Base-by-base conservation (phyloP, 1,140 invertebrate species). In the Drosophila trapezifrons region DNA sequence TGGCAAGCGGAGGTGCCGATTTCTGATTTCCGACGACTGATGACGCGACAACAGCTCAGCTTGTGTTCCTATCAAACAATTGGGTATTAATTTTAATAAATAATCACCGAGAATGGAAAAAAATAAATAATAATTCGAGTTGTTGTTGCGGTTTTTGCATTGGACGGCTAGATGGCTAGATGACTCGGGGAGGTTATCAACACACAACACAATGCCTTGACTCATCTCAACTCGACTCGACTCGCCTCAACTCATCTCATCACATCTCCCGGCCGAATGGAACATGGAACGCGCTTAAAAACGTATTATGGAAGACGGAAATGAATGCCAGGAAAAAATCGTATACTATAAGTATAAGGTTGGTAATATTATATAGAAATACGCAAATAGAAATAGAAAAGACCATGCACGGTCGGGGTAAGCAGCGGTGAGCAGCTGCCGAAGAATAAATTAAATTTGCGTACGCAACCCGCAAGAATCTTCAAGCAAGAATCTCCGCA, bases 241-340 rank as follows among this genome's bases (percentile, higher is more conserved):
- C n/a, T n/a, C n/a, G n/a, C n/a, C 47, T 18, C 27, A 18, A 20
- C 45, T n/a, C 46, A 17, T 15, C 51, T 20, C 29, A 52, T 52
- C 49, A 35, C 49, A 52, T 52, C 84, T 62, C 46, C 38, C 72
- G 72, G 18, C 59, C 71, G 69, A 64, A 74, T 75, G 66, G 65
- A 72, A 47, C 72, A 64, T 76, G 78, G 80, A 76, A 83, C 69
- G 87, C 78, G 83, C 72, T 87, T 87, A 89, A 89, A 89, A 89
- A 89, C 84, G 69, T 89, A 89, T 89, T 89, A 89, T 89, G 76
- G 77, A 89, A 89, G 84, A 89, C 84, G 84, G 84, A 89, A 89
- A 89, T 89, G 74, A 89, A 89, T 80, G 84, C 85, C 69, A 77
- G 84, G 69, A 78, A 73, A 85, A 84, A 77, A 67, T 78, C 45